phyloP scores from a whole-genome alignment of 2,113 vertebrate species.

The Pterocles burchelli region DNA sequence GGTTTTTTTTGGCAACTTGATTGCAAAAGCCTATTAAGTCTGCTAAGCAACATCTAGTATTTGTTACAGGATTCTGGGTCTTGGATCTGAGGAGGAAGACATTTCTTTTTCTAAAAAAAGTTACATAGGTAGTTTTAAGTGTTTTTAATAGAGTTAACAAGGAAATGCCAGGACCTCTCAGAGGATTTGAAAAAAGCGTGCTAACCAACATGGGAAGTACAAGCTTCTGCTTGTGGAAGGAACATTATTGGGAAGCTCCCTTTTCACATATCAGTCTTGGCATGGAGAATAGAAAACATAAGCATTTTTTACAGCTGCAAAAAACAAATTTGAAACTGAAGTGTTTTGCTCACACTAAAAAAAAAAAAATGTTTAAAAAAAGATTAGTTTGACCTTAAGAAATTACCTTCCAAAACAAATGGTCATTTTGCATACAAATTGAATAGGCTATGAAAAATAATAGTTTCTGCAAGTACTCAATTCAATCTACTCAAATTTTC shows the following conservation, averaged over 20 bases:
- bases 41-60: not conserved
- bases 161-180: not conserved
- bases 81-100: not conserved
- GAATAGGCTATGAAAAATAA: not conserved
- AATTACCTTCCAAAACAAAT: not conserved
- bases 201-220: not conserved
- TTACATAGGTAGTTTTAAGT: not conserved
- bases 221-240: not conserved
- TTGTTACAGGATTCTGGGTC: not conserved
- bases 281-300: not conserved
- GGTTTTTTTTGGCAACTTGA: not conserved
- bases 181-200: not conserved
- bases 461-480: not conserved
- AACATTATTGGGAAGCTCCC: not conserved
- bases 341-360: not conserved
- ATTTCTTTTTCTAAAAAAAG: not conserved
- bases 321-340: not conserved
- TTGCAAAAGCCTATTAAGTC: not conserved
- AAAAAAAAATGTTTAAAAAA: not conserved
- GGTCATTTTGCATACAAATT: not conserved
- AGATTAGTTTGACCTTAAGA: not conserved
- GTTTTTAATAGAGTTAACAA: not conserved
- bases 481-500: not conserved
- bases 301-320: slow-evolving; percentile 1
- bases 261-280: slow-evolving; percentile 1